Evolutionary conservation across 1,140 invertebrate species (phyloP).

Genomic region (Thalassaphorura encarpata): DNA sequence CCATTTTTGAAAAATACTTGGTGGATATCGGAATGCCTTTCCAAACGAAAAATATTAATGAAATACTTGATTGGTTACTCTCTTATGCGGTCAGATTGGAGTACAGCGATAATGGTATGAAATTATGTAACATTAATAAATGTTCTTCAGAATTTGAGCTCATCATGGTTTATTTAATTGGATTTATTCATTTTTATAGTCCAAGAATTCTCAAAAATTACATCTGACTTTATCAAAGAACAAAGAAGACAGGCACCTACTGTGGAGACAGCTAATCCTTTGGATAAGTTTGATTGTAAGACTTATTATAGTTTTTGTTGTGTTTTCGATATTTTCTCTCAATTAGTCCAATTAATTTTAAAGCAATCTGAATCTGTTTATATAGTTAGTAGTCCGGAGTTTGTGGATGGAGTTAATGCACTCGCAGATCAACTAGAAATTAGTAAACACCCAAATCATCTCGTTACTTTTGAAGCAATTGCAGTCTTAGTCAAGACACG

Average conservation of each 20-base stretch:
- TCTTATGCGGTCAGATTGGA: slow-evolving; percentile 70
- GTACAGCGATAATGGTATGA: slow-evolving; percentile 72
- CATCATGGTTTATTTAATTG: slow-evolving; percentile 12
- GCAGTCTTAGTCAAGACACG: slow-evolving; percentile 55
- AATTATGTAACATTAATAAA: too few relatives aligned
- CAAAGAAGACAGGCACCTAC: slow-evolving; percentile 49
- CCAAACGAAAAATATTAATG: slow-evolving; percentile 49
- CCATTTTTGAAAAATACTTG: slow-evolving; percentile 64
- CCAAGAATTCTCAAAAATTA: slow-evolving; percentile 57
- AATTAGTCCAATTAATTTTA: too few relatives aligned
- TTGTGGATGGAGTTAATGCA: slow-evolving; percentile 63
- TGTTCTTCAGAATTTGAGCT: slow-evolving; percentile 15
- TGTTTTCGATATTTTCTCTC: too few relatives aligned
- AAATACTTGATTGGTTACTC: slow-evolving; percentile 74
- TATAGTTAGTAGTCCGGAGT: slow-evolving; percentile 68
- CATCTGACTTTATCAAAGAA: slow-evolving; percentile 47
- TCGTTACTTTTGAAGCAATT: slow-evolving; percentile 63
- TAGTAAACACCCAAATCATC: slow-evolving; percentile 66
- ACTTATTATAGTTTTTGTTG: too few relatives aligned
- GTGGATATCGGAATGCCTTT: slow-evolving; percentile 47
- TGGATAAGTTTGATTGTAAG: slow-evolving; percentile 78
- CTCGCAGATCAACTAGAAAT: slow-evolving; percentile 70
- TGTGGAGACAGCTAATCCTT: slow-evolving; percentile 64
- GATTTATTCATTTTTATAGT: slow-evolving; percentile 45
- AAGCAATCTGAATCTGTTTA: too few relatives aligned